Evolutionary conservation across 2,888 invertebrate species (phyloP).

Genomic region (Thymelicus sylvestris): DNA sequence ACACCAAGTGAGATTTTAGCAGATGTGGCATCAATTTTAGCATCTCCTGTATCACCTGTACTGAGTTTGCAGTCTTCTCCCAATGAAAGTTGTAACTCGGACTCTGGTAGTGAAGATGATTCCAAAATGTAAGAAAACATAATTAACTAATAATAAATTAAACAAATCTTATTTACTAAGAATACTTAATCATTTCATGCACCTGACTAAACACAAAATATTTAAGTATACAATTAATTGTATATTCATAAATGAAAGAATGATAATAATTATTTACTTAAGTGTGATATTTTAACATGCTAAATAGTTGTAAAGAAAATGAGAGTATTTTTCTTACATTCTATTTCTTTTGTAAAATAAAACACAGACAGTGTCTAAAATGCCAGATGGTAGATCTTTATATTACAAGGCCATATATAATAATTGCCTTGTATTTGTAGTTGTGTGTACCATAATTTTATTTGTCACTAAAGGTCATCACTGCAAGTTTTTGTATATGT

Average conservation of each 20-base stretch:
- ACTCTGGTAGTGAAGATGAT: constrained; percentile 81
- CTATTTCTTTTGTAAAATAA: too few species aligned
- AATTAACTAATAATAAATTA: neutral
- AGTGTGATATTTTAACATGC: neutral
- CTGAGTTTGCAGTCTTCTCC: constrained; percentile 70
- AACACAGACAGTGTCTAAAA: too few species aligned
- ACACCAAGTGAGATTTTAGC: constrained; percentile 80
- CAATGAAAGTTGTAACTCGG: constrained; percentile 71
- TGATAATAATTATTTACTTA: neutral
- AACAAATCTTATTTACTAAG: neutral
- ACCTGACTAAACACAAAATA: neutral
- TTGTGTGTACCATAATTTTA: too few species aligned
- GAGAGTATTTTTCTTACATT: neutral
- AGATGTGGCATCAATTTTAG: constrained; percentile 70
- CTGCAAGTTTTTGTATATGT: too few species aligned
- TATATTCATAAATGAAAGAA: neutral
- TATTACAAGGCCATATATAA: too few species aligned
- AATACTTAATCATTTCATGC: neutral
- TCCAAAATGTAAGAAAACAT: constrained; percentile 66
- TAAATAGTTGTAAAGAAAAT: neutral
- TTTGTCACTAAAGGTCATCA: too few species aligned
- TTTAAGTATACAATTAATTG: neutral
- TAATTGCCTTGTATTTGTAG: too few species aligned
- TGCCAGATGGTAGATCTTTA: too few species aligned
- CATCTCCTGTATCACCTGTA: constrained; percentile 71